These are phyloP conservation scores for Cebus imitator DNA, from an alignment of 2,113 vertebrate species.

Conservation along the genomic window DNA sequence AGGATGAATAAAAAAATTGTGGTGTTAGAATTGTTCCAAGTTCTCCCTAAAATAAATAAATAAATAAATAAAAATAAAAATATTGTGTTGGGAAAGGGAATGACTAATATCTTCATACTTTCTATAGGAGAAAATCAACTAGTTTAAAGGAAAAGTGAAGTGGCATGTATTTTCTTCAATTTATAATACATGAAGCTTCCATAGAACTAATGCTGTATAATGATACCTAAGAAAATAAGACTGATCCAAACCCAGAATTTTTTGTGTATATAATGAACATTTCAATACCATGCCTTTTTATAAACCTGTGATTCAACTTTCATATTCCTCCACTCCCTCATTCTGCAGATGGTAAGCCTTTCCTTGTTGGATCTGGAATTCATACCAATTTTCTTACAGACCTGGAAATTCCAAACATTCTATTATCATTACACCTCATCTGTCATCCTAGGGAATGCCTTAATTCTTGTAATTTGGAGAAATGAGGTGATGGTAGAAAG, in stretches of 20 bases:
- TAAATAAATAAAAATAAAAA: background rate
- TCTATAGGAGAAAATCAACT: background rate
- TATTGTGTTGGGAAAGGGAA: background rate
- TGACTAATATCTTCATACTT: background rate
- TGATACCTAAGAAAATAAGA: conserved; percentile 6
- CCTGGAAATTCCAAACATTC: conserved; percentile 65
- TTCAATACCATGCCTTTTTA: background rate
- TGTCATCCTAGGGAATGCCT: conserved; percentile 63
- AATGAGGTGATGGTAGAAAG: conserved; percentile 71
- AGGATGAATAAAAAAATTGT: background rate
- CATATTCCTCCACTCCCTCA: background rate
- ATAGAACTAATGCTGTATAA: background rate
- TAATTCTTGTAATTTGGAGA: conserved; percentile 70
- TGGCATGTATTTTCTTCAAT: background rate
- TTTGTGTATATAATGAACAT: background rate
- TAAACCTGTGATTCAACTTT: conserved; percentile 9
- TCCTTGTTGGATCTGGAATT: conserved; percentile 64
- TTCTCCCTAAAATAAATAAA: too few relatives aligned
- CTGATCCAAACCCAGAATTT: background rate
- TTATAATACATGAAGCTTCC: background rate
- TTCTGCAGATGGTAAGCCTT: background rate
- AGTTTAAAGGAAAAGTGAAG: background rate
- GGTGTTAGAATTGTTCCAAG: too few relatives aligned
- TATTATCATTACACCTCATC: conserved; percentile 68
- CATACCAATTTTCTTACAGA: conserved; percentile 21